Conservation (phyloP, 2,888 invertebrate species). For the Cylindroiulus punctatus region DNA sequence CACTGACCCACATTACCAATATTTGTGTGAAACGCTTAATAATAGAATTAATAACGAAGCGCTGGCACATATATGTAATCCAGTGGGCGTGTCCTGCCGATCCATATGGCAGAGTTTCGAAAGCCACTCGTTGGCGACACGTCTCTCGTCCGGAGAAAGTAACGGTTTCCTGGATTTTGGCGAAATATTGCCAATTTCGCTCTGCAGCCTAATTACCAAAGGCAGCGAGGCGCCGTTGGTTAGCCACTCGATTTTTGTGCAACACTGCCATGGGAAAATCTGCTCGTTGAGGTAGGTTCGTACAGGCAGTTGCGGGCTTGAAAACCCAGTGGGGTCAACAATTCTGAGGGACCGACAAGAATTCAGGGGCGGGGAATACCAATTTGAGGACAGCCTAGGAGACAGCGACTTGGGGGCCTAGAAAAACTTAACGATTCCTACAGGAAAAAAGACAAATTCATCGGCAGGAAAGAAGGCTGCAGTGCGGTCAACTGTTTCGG, state of each 20-base stretch:
- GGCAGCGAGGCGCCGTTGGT: not conserved
- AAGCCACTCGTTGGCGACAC: not conserved
- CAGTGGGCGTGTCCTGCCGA: not conserved
- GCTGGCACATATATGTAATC: not conserved
- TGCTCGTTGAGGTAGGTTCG: not conserved
- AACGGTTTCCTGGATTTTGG: not conserved
- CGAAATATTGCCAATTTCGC: not conserved
- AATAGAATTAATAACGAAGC: not conserved
- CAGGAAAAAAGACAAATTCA: no score
- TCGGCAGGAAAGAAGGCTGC: no score
- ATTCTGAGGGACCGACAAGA: no score
- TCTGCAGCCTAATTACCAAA: not conserved
- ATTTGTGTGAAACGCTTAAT: not conserved
- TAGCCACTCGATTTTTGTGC: not conserved
- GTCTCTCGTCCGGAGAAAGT: not conserved
- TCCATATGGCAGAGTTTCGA: not conserved
- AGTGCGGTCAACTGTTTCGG: no score
- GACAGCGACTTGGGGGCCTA: no score
- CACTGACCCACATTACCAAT: not conserved
- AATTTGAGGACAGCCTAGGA: no score
- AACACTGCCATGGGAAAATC: not conserved
- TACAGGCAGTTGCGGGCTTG: not conserved
- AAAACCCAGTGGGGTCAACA: not conserved
- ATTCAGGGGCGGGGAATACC: no score
- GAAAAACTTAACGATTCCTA: no score